Evolutionary conservation across 2,113 vertebrate species (phyloP).

Genomic region (Anhinga anhinga): DNA sequence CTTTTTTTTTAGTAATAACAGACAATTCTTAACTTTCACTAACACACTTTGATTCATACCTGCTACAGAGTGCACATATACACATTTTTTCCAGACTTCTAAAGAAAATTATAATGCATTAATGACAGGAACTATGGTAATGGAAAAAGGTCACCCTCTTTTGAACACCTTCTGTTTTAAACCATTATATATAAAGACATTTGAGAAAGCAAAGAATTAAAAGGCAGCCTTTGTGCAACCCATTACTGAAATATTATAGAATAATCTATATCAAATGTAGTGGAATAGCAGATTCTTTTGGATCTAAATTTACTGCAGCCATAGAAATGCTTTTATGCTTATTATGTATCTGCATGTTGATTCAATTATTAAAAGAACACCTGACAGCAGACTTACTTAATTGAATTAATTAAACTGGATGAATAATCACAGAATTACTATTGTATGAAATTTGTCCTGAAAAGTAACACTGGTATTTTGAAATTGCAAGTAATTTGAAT

Average conservation of each 20-base stretch:
- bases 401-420: constrained; percentile 91
- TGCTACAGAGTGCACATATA: constrained; percentile 76
- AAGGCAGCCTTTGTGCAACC: constrained; percentile 84
- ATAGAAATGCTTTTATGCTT: constrained; percentile 88
- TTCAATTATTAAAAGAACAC: constrained; percentile 93
- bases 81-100: constrained; percentile 83
- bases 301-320: constrained; percentile 88
- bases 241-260: constrained; percentile 88
- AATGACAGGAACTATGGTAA: constrained; percentile 88
- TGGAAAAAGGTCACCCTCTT: constrained; percentile 87
- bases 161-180: constrained; percentile 86
- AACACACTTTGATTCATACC: constrained; percentile 80
- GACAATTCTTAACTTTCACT: constrained; percentile 77
- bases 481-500: constrained; percentile 80
- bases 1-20: constrained; percentile 66
- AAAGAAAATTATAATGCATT: constrained; percentile 88
- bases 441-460: constrained; percentile 80
- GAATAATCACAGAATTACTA: constrained; percentile 82
- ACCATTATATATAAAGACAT: constrained; percentile 85
- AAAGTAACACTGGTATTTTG: constrained; percentile 81
- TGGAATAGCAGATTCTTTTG: constrained; percentile 84
- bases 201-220: constrained; percentile 86
- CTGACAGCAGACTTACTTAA: constrained; percentile 89
- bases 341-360: constrained; percentile 89
- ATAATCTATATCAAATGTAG: constrained; percentile 86